Conservation (phyloP, 2,888 invertebrate genomes). For the Ferrisia virgata region DNA sequence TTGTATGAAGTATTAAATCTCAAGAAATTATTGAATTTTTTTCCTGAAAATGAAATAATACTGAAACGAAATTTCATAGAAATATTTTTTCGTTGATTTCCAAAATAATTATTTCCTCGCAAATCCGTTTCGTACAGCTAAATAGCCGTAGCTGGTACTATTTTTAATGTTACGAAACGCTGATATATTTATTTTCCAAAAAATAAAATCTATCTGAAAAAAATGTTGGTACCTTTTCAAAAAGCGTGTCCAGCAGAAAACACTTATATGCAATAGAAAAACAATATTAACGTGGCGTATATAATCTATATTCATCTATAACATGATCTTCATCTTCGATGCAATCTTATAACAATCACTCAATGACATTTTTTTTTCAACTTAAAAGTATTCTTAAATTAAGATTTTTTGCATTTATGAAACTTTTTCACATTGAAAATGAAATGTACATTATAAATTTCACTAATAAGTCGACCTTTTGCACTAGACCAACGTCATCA, state of each 20-base stretch:
- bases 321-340: neutral
- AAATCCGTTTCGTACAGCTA: no score
- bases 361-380: neutral
- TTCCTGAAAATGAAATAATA: no score
- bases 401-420: neutral
- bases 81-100: no score
- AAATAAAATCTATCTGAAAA: no score
- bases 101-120: no score
- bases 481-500: neutral
- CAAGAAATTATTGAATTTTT: no score
- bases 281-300: conserved; percentile 1
- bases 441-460: conserved; percentile 12
- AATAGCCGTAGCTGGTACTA: no score
- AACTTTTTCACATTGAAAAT: neutral
- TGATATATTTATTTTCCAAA: no score
- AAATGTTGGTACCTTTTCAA: neutral
- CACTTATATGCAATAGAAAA: neutral
- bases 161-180: no score
- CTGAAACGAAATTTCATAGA: no score
- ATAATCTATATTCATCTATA: neutral
- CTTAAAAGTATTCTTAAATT: neutral
- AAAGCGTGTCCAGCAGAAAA: neutral
- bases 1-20: no score
- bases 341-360: neutral
- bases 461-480: conserved; percentile 28